A percentile compares a stretch with the other conserved stretches of the same genome.
phyloP scores from a whole-genome alignment of 2,113 vertebrate genomes.

The Heterocephalus glaber region DNA sequence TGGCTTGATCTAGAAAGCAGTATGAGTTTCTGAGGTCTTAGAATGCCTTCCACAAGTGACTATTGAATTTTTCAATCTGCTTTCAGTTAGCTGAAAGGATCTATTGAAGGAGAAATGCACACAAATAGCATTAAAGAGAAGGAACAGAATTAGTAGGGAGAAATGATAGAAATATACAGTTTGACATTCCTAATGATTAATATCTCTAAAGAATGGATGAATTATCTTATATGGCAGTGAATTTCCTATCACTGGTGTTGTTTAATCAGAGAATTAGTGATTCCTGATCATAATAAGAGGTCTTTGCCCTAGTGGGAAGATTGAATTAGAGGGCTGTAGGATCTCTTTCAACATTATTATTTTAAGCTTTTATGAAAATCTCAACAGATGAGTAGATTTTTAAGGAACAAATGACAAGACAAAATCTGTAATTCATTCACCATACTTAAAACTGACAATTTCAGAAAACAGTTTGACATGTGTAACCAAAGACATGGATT shows the following conservation, averaged over 20 bases:
- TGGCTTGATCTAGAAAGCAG: not conserved
- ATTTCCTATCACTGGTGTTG: not conserved
- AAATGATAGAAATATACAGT: conserved; percentile 24
- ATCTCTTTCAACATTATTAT: not conserved
- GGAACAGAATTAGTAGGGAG: not conserved
- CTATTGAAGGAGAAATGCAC: not conserved
- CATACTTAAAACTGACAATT: not conserved
- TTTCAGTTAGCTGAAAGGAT: not conserved
- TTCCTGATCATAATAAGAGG: not conserved
- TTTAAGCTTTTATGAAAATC: not conserved
- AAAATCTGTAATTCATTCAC: not conserved
- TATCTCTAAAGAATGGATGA: conserved; percentile 18
- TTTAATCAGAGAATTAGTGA: conserved; percentile 8
- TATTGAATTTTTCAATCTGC: not conserved
- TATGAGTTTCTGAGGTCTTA: not conserved
- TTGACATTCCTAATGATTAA: conserved; percentile 37
- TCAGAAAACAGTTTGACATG: not conserved
- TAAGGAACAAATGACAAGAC: not conserved
- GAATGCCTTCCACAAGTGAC: conserved; percentile 11
- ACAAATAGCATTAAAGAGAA: not conserved
- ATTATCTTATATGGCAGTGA: not conserved
- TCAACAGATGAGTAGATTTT: not conserved
- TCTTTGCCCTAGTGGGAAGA: not conserved
- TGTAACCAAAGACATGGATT: not conserved
- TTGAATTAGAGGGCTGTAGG: not conserved